Percentiles rank a stretch among this genome's conserved stretches.
These are phyloP conservation scores for Xestia xanthographa DNA, from an alignment of 2,888 invertebrate genomes.

Conservation along the genomic window DNA sequence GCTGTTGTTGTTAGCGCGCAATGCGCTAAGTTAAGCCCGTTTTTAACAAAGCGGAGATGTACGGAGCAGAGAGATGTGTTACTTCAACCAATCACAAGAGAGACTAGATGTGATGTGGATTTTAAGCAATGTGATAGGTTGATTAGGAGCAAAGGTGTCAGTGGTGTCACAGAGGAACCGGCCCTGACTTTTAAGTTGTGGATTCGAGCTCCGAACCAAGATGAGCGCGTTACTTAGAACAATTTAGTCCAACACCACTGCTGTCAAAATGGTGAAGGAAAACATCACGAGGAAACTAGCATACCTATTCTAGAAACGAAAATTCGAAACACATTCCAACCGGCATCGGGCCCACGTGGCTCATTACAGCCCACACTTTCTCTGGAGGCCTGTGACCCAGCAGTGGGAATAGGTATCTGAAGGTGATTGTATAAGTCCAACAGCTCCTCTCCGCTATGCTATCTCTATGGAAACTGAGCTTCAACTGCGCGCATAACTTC, in stretches of 20 bases:
- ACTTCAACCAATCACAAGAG: background rate
- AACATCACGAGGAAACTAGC: background rate
- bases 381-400: background rate
- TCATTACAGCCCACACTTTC: background rate
- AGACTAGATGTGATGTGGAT: background rate
- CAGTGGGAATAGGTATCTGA: background rate
- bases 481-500: constrained; percentile 58
- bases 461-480: background rate
- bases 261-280: background rate
- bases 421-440: too few relatives aligned
- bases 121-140: background rate
- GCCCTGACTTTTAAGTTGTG: background rate
- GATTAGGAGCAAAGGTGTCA: background rate
- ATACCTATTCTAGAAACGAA: background rate
- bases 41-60: too few relatives aligned
- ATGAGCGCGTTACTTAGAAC: background rate
- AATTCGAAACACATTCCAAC: background rate
- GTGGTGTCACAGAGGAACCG: background rate
- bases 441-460: too few relatives aligned
- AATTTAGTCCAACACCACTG: background rate
- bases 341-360: too few relatives aligned
- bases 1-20: too few relatives aligned
- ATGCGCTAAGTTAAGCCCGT: constrained; percentile 10
- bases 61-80: too few relatives aligned
- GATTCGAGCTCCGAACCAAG: too few relatives aligned